Evolutionary conservation across 2,888 invertebrate genomes (phyloP), one percentile per base, ranked within the genome.

Genomic region (Hypercompe scribonia): DNA sequence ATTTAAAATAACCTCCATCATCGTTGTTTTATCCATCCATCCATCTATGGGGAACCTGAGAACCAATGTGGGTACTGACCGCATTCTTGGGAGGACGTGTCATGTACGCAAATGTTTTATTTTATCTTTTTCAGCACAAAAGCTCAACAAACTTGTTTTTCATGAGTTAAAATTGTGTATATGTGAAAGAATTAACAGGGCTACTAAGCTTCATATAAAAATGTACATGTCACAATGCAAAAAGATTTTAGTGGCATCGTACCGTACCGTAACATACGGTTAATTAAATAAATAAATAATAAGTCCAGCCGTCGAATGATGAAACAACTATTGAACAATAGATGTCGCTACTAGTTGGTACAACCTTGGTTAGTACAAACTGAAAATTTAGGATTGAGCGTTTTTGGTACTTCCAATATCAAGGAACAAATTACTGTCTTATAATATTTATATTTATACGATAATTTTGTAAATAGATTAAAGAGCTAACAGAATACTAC

Each of bases 271-370:
- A n/a, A n/a, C n/a, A n/a, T n/a, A n/a, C n/a, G n/a, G n/a, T n/a
- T n/a, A n/a, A n/a, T n/a, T n/a, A n/a, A n/a, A n/a, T n/a, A n/a
- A n/a, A n/a, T n/a, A n/a, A n/a, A n/a, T n/a, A 50, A 34, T 65
- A 65, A 70, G 65, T 50, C 33, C 34, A 42, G 1, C 34, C 11
- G 33, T 39, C 10, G 2, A 67, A 28, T 13, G 2, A 11, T 67
- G 18, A 5, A 58, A n/a, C n/a, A n/a, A 28, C 70, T 70, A 71
- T 36, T 42, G 28, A 46, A 4, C 33, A 24, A 42, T 46, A 72
- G 67, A 46, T 72, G 71, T 34, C 71, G 58, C 58, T 66, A 33
- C 7, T 24, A 11, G 61, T 18, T 63, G 5, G 13, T 15, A 31
- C 31, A 54, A 24, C 11, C 10, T 67, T n/a, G n/a, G n/a, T n/a